Evolutionary conservation across 2,888 invertebrate species (phyloP).

Genomic region (Idaea dimidiata): DNA sequence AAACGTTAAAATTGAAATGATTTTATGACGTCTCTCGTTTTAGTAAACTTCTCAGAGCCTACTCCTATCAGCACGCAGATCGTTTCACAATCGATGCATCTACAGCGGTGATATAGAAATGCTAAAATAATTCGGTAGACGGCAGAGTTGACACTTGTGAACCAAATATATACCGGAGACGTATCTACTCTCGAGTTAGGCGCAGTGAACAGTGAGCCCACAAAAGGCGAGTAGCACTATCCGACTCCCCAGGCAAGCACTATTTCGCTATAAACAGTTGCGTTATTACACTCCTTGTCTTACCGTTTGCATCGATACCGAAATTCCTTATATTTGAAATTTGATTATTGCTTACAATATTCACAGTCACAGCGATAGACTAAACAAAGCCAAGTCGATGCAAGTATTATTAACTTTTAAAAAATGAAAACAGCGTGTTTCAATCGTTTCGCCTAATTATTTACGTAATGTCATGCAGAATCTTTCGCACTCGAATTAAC

Average conservation of each 20-base stretch:
- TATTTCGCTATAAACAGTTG: no score
- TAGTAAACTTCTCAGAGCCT: no score
- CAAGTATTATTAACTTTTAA: slow-evolving; percentile 29
- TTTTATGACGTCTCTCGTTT: no score
- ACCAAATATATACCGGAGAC: no score
- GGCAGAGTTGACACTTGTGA: no score
- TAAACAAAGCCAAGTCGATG: slow-evolving; percentile 25
- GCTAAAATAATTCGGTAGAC: no score
- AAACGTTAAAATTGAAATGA: no score
- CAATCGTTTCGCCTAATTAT: slow-evolving; percentile 36
- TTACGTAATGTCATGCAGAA: slow-evolving; percentile 43
- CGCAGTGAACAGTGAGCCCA: slow-evolving; percentile 62
- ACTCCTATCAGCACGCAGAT: no score
- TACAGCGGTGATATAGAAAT: no score
- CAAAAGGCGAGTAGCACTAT: slow-evolving; percentile 35
- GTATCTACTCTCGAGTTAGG: not conserved
- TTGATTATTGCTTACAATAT: slow-evolving; percentile 17
- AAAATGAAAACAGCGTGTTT: slow-evolving; percentile 37
- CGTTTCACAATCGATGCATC: no score
- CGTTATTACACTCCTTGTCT: slow-evolving; percentile 11
- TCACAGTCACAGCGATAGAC: slow-evolving; percentile 26
- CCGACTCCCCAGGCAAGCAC: slow-evolving; percentile 23
- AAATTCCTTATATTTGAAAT: slow-evolving; percentile 9
- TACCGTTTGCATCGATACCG: slow-evolving; percentile 18
- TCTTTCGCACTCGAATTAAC: slow-evolving; percentile 33